These are phyloP conservation scores for Mimas tiliae DNA, from an alignment of 2,888 invertebrate genomes.

Conservation along the genomic window DNA sequence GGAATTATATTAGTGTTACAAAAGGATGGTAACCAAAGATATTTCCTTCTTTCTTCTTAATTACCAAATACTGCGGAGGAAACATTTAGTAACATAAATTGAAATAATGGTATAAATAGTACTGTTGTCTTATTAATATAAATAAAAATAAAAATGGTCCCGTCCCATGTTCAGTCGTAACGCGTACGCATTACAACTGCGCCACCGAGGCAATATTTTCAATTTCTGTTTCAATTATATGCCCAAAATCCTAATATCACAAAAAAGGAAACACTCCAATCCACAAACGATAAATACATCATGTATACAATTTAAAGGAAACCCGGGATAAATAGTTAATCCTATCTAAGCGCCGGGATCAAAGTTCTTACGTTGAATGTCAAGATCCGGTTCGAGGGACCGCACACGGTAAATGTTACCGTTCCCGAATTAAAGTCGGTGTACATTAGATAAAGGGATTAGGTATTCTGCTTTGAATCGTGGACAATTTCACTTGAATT, in stretches of 20 bases:
- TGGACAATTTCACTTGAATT: not conserved
- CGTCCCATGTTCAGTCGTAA: too few species aligned
- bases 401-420: not conserved
- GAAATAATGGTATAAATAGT: too few species aligned
- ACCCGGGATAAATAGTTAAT: constrained; percentile 19
- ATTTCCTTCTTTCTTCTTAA: too few species aligned
- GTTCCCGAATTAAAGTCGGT: not conserved
- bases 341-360: constrained; percentile 8
- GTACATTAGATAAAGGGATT: not conserved
- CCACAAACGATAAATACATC: constrained; percentile 8
- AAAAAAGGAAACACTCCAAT: not conserved
- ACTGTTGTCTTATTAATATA: too few species aligned
- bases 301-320: constrained; percentile 10
- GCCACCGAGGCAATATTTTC: too few species aligned
- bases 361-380: constrained; percentile 6
- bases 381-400: constrained; percentile 15
- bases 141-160: too few species aligned
- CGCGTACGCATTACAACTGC: too few species aligned
- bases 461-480: not conserved
- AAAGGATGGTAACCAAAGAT: not conserved
- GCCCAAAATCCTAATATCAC: too few species aligned
- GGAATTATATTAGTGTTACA: not conserved
- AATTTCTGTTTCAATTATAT: too few species aligned
- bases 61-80: too few species aligned
- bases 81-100: too few species aligned